Evolutionary conservation across 2,113 vertebrate species (phyloP), one percentile per base, ranked within the genome.

Genomic region (Cacatua alba): DNA sequence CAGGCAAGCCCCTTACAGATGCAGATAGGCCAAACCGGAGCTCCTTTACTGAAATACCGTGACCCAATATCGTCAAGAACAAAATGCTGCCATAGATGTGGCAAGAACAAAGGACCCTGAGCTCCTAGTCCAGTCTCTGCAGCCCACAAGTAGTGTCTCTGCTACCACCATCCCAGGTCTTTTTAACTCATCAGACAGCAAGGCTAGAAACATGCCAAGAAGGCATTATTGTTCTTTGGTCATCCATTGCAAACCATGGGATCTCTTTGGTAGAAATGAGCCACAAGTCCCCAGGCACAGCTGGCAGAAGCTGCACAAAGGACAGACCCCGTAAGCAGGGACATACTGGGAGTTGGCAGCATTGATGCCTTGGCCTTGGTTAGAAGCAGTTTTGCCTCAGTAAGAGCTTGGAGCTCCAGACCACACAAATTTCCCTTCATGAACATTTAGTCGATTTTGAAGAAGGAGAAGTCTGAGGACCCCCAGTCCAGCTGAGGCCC

Each of bases 401-500:
- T n/a, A 33, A 43, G 15, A 23, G 24, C 64, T 48, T 25, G 49
- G 39, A 21, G 13, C 23, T 63, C 14, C 35, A 24, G 12, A 55
- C 3, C 10, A 8, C 18, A 7, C 10, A 15, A 43, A 7, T 28
- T 52, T 69, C 7, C 29, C 15, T 26, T 46, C 0, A 1, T 18
- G 19, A 78, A 20, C 23, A 28, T 53, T 57, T 18, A 90, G 10
- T 9, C 6, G 10, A 10, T 6, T 33, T 2, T 26, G 41, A 62
- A 67, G 37, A 8, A 3, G 10, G 24, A 82, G 39, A 31, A 64
- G 26, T 12, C 1, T 0, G 6, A 64, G 11, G 9, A 9, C 3
- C 3, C 5, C 13, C 1, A 4, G 26, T 11, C 35, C 1, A 2
- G 19, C 18, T 0, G 2, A 37, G 51, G 28, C 11, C 23, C 29